Conservation (phyloP, 2,888 invertebrate species). For the Mechanitis mazaeus region DNA sequence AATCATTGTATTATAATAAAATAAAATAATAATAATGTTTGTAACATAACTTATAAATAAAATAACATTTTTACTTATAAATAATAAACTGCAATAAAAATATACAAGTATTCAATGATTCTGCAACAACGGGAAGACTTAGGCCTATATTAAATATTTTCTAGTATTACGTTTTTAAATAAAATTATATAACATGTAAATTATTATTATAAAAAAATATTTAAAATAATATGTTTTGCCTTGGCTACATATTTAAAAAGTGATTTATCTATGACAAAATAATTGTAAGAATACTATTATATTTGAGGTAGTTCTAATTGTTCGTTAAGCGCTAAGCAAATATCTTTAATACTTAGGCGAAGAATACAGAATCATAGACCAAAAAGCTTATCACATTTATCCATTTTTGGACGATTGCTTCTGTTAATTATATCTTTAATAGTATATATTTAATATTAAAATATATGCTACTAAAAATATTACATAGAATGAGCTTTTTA, state of each 20-base stretch:
- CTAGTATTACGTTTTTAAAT: no score
- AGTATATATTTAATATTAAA: neutral
- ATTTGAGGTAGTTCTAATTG: constrained; percentile 21
- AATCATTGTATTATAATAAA: no score
- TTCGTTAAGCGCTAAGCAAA: constrained; percentile 5
- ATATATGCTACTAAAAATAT: neutral
- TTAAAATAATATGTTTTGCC: no score
- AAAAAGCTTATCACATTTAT: constrained; percentile 3
- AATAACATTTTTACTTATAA: neutral
- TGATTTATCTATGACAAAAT: neutral
- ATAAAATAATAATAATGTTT: no score
- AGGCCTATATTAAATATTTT: no score
- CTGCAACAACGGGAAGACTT: no score
- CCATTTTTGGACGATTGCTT: constrained; percentile 4
- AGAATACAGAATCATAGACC: neutral
- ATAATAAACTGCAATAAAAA: constrained; percentile 1
- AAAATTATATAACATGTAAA: no score
- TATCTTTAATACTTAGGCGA: neutral
- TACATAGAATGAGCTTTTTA: neutral
- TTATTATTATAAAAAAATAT: no score
- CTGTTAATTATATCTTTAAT: neutral
- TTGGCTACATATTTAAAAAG: no score
- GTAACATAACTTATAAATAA: no score
- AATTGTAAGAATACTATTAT: constrained; percentile 14
- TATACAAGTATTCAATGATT: no score